A percentile compares a stretch with the other conserved stretches of the same genome.
These are phyloP conservation scores for Rhombomys opimus DNA, from an alignment of 2,113 vertebrate species.

Conservation along the genomic window DNA sequence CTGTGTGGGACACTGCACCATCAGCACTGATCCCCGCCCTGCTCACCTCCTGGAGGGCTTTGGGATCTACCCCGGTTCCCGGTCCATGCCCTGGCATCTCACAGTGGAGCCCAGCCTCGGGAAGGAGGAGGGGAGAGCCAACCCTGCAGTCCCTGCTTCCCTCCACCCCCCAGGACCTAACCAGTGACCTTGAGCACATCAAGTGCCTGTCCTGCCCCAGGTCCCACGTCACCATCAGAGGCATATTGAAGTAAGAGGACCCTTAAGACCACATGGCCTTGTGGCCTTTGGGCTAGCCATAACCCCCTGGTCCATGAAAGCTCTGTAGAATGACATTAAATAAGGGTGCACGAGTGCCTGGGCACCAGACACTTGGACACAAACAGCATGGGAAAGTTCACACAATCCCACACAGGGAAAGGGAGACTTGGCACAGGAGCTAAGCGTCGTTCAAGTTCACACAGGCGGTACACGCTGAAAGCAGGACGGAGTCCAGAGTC, in stretches of 20 bases:
- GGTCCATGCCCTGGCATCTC: background rate
- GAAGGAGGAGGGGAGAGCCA: background rate
- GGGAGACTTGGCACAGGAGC: background rate
- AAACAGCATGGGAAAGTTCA: background rate
- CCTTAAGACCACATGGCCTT: background rate
- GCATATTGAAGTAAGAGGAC: background rate
- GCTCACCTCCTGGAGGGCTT: background rate
- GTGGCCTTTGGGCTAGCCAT: background rate
- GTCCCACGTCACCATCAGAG: background rate
- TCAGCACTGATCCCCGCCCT: background rate
- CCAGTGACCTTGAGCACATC: background rate
- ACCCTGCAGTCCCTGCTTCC: background rate
- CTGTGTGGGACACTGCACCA: background rate
- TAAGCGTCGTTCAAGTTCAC: background rate
- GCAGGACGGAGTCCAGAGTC: background rate
- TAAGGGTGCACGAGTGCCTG: background rate
- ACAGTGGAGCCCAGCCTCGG: background rate
- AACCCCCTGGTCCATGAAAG: background rate
- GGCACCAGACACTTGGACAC: background rate
- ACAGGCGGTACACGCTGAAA: rapidly evolving
- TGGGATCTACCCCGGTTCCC: background rate
- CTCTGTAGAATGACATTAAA: background rate
- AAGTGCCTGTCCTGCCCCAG: background rate
- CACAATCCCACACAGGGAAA: background rate
- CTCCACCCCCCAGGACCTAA: background rate